Conservation (phyloP, 2,888 invertebrate genomes). For the Plebejus melissa region DNA sequence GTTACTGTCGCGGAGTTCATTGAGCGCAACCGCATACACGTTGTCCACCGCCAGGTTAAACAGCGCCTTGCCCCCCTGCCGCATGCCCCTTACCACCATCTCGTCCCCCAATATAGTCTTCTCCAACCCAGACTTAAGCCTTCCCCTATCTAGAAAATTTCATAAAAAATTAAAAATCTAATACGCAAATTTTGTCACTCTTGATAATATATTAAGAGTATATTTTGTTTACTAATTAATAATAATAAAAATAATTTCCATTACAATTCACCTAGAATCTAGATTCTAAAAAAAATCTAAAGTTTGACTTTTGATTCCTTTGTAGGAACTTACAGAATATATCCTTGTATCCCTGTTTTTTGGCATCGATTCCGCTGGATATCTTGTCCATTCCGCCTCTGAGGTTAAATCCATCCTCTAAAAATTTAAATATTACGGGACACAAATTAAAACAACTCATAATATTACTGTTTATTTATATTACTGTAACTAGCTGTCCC, state of each 20-base stretch:
- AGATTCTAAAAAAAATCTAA: too few species aligned
- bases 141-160: neutral
- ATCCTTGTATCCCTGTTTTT: neutral
- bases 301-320: too few species aligned
- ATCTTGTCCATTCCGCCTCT: constrained; percentile 4
- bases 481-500: too few species aligned
- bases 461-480: too few species aligned
- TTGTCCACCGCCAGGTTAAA: neutral
- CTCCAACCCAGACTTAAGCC: neutral
- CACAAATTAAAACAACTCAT: too few species aligned
- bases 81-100: constrained; percentile 5
- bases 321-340: neutral
- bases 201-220: too few species aligned
- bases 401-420: neutral
- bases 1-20: neutral
- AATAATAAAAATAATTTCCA: too few species aligned
- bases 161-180: neutral
- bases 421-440: neutral
- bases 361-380: neutral
- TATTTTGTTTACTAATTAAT: too few species aligned
- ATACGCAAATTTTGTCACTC: too few species aligned
- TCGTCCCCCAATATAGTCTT: neutral
- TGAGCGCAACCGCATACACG: neutral
- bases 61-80: neutral
- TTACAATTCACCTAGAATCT: too few species aligned